Percentiles rank a stretch among this genome's conserved stretches.
Evolutionary conservation across 35 echinoderm and acorn worm species (phyloP).

Genomic region (Eucidaris tribuloides): DNA sequence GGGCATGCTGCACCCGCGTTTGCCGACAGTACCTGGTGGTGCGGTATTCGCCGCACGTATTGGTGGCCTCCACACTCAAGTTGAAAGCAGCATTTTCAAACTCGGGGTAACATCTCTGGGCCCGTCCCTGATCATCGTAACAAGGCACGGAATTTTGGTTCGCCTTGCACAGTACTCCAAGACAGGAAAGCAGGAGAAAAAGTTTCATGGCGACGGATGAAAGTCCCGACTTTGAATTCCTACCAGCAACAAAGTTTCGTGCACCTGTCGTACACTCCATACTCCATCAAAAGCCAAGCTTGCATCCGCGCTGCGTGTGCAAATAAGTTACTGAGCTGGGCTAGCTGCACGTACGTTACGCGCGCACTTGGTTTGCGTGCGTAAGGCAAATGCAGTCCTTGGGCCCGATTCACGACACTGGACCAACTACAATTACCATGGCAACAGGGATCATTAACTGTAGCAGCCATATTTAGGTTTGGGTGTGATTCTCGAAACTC

Average conservation of each 20-base stretch:
- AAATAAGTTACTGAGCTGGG: too few relatives aligned
- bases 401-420: too few relatives aligned
- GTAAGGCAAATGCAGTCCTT: too few relatives aligned
- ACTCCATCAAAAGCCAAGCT: too few relatives aligned
- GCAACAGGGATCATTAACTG: too few relatives aligned
- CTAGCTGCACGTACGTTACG: too few relatives aligned
- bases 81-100: slow-evolving; percentile 98
- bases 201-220: not conserved
- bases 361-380: too few relatives aligned
- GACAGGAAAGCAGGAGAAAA: not conserved
- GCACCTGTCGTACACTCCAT: slow-evolving; percentile 4
- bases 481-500: too few relatives aligned
- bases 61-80: slow-evolving; percentile 73
- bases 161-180: not conserved
- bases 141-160: slow-evolving; percentile 74
- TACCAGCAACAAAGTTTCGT: not conserved
- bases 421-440: too few relatives aligned
- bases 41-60: slow-evolving; percentile 73
- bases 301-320: too few relatives aligned
- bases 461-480: too few relatives aligned
- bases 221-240: not conserved
- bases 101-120: slow-evolving; percentile 90
- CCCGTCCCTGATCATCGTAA: slow-evolving; percentile 56
- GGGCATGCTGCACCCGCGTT: slow-evolving; percentile 79
- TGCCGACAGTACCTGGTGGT: slow-evolving; percentile 67